Evolutionary conservation across 2,888 invertebrate genomes (phyloP), one percentile per base, ranked within the genome.

Genomic region (Sipha maydis): DNA sequence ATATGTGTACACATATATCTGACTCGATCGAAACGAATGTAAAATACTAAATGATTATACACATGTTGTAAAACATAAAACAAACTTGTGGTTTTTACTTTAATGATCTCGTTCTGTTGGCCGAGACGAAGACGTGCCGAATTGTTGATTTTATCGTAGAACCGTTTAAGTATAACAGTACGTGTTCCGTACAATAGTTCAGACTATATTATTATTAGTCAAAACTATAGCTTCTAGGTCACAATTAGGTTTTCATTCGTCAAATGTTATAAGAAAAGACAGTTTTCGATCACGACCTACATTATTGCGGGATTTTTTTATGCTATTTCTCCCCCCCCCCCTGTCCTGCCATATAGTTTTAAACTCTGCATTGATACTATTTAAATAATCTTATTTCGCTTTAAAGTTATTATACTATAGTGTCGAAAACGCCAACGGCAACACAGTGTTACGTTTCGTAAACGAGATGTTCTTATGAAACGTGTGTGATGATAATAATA

Each of bases 1-100:
- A 71, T n/a, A n/a, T 83, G n/a, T 73, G 67, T 83, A 73, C 7
- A 48, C 71, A 8, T 41, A 73, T 54, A n/a, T 54, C 9, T 67
- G 80, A 67, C 38, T n/a, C 17, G 19, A 21, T 61, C 80, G 71
- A 48, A 82, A 61, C 41, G 11, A 56, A 25, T 19, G 25, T 3
- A 41, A 21, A 38, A 21, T 21, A 38, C 34, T 38, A 7, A 19
- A 21, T 17, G 76, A 48, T 48, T 11, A 1, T 2, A 14, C 1
- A 25, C 21, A 8, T 9, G 61, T 25, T 9, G 41, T 21, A 14
- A 14, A 48, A 61, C 69, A 28, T n/a, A n/a, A 69, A 38, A 41
- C 48, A 76, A 41, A n/a, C 41, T 8, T 19, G 48, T 79, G 38
- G 61, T 61, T 79, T 79, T 17, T 61, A 21, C 0, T 38, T 25